phyloP scores from a whole-genome alignment of 2,797 vertebrate species.

The Valencia hispanica region DNA sequence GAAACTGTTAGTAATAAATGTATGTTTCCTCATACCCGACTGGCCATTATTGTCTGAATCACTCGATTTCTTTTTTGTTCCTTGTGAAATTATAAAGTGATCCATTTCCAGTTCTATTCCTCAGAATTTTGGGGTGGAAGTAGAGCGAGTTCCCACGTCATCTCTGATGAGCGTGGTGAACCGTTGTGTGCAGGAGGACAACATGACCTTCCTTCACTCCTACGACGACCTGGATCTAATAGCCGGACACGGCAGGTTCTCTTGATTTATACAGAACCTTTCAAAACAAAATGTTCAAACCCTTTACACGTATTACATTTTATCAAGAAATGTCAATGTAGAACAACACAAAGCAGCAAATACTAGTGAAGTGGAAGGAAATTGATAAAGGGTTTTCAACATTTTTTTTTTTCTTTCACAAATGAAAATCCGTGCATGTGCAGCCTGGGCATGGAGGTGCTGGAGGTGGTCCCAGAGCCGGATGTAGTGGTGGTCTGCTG shows the following conservation, averaged over 20 bases:
- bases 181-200: constrained; percentile 75
- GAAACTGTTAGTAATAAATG: neutral
- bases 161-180: constrained; percentile 75
- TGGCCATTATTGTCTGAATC: neutral
- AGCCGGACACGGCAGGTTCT: constrained; percentile 82
- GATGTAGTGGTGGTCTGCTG: constrained; percentile 84
- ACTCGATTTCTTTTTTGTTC: neutral
- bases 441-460: constrained; percentile 81
- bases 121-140: constrained; percentile 81
- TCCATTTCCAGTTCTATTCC: neutral
- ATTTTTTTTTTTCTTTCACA: neutral
- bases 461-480: constrained; percentile 74
- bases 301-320: neutral
- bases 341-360: neutral
- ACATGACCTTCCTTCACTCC: constrained; percentile 82
- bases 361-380: neutral
- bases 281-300: too few relatives aligned
- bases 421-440: neutral
- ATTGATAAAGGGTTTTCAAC: neutral
- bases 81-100: neutral
- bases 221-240: constrained; percentile 82
- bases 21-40: neutral
- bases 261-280: neutral
- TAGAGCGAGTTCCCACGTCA: constrained; percentile 76
- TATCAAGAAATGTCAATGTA: neutral